Evolutionary conservation across 2,888 invertebrate genomes (phyloP), one percentile per base, ranked within the genome.

Genomic region (Eupithecia tripunctaria): DNA sequence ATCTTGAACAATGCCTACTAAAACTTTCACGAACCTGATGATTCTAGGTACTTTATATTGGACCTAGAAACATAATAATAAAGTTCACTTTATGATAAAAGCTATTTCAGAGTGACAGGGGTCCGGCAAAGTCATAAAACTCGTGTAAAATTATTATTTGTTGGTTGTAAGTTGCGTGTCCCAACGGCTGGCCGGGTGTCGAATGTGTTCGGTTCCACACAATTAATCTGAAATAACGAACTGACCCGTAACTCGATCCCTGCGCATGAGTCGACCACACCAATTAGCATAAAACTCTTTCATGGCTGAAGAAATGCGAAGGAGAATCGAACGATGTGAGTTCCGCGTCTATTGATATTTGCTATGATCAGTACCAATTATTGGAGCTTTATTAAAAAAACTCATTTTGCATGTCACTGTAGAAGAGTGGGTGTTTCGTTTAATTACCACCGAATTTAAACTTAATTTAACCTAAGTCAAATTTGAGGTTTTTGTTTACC

Each of bases 201-300:
- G 92, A 91, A 88, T 89, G 90, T 86, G 86, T 87, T 86, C 88
- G 86, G 92, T 92, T 92, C 92, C 92, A 89, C 90, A 87, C 92
- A 92, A 92, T 94, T 92, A 91, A 91, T 90, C 86, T 88, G 86
- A 87, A 93, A 91, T 92, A 93, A 92, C 89, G 92, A 92, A 92
- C 88, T 85, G 85, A 84, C 87, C 87, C 88, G 91, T 87, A 89
- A 92, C 89, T 86, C 88, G 91, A 92, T 88, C 85, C 90, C 89
- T 88, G 90, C 90, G 90, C 87, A 83, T 82, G 84, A 74, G 80
- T 81, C 84, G 78, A 85, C 83, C 87, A 83, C 87, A 87, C 89
- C 91, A 91, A 92, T 91, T 91, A 91, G 88, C 84, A 84, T 85
- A 84, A 79, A 87, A 86, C 84, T 86, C 85, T 85, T 87, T 70